A percentile compares a stretch with the other conserved stretches of the same genome.
Conservation (phyloP, 2,113 vertebrate species). For the Cephalopterus ornatus region DNA sequence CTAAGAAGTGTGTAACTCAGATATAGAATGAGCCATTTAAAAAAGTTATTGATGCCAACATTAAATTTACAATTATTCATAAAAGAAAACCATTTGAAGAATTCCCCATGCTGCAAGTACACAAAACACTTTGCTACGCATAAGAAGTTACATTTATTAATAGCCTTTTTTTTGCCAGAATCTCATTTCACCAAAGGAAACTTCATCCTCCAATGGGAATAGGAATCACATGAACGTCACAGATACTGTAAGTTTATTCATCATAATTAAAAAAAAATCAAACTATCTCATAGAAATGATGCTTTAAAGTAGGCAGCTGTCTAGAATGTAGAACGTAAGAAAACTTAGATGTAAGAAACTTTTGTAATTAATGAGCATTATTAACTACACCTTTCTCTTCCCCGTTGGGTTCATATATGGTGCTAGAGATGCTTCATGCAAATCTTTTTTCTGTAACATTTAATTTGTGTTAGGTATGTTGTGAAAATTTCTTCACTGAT, state of each 20-base stretch:
- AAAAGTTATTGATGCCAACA: slow-evolving; percentile 67
- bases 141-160: slow-evolving; percentile 70
- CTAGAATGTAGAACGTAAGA: background rate
- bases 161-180: slow-evolving; percentile 29
- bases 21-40: slow-evolving; percentile 59
- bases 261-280: background rate
- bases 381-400: background rate
- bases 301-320: background rate
- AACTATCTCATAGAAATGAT: background rate
- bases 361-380: background rate
- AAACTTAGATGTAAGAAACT: background rate
- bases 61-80: slow-evolving; percentile 76
- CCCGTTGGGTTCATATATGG: background rate
- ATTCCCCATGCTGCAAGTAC: slow-evolving; percentile 63
- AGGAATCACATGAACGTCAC: slow-evolving; percentile 23
- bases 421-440: background rate
- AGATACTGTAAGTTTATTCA: background rate
- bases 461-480: background rate
- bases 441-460: background rate
- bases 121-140: slow-evolving; percentile 63
- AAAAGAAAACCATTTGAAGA: slow-evolving; percentile 69
- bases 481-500: background rate
- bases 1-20: slow-evolving; percentile 59
- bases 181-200: slow-evolving; percentile 64
- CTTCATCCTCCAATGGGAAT: slow-evolving; percentile 57